Evolutionary conservation across 2,797 vertebrate species (phyloP), one percentile per base, ranked within the genome.

Genomic region (Hephaestus fuliginosus): DNA sequence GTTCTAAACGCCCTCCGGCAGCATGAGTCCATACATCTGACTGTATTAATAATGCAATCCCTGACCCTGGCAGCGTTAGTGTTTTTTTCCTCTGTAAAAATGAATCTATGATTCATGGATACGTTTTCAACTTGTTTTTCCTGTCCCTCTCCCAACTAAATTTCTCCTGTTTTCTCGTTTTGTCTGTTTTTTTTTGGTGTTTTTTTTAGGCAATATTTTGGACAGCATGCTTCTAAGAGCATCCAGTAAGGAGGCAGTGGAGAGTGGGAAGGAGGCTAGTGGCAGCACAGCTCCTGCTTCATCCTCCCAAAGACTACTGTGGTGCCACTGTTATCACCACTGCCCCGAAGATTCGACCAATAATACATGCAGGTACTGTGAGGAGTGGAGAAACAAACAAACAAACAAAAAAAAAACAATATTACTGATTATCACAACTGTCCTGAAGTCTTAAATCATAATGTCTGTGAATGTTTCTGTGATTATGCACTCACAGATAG

Each of bases 341-440:
- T 99, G 98, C 82, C 98, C 98, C 0, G 98, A 98, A 70, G 97
- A 98, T 74, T 97, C 97, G 0, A 94, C 93, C 86, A 99, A 99
- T 91, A 97, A 96, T 83, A 97, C 98, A 33, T 99, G 98, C 98
- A 97, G 97, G 98, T 99, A 88, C 7, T 20, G 44, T 5, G 12
- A 56, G 70, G 88, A 90, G 33, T 12, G 7, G 20, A 55, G 12
- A 64, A 25, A 60, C n/a, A 62, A 41, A 7, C 14, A 48, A 33
- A 55, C 3, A 25, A 25, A 25, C 25, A 25, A 57, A 46, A 33
- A 36, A 36, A 36, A 36, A 36, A 39, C 36, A 8, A 39, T 39
- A 44, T 3, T 13, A n/a, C 28, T 39, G 0, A 1, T 13, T 11
- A 43, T 56, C 51, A 56, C 9, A 14, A 10, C 9, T 28, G 7